A percentile compares a stretch with the other conserved stretches of the same genome.
phyloP scores from a whole-genome alignment of 2,888 invertebrate species.

The Drosophila kokeensis region DNA sequence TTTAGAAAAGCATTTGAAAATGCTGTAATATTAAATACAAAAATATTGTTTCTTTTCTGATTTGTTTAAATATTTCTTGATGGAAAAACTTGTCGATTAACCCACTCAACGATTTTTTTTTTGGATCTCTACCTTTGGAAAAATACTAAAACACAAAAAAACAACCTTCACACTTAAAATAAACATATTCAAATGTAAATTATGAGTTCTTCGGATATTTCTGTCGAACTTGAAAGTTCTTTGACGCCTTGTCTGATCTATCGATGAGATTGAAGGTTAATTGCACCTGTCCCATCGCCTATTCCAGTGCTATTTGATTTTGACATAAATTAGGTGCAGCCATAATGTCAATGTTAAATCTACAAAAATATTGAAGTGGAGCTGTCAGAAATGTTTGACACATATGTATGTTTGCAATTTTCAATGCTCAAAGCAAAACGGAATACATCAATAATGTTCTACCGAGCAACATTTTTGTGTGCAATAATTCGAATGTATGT shows the following conservation, averaged over 20 bases:
- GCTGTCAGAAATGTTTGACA: constrained; percentile 41
- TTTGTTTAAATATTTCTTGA: not conserved
- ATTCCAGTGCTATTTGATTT: constrained; percentile 63
- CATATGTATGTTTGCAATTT: constrained; percentile 24
- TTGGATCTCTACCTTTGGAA: constrained; percentile 23
- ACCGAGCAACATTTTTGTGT: constrained; percentile 28
- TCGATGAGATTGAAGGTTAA: constrained; percentile 60
- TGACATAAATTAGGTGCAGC: constrained; percentile 52
- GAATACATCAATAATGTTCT: constrained; percentile 59
- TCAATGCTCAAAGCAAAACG: constrained; percentile 40
- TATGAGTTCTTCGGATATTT: constrained; percentile 52
- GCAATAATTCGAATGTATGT: constrained; percentile 41
- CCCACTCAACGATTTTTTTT: constrained; percentile 27
- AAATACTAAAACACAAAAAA: constrained; percentile 17
- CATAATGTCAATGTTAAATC: constrained; percentile 52
- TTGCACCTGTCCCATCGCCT: constrained; percentile 64
- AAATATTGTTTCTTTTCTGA: not conserved
- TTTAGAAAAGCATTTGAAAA: not conserved
- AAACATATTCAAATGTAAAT: constrained; percentile 60
- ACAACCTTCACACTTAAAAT: constrained; percentile 60
- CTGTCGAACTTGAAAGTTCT: constrained; percentile 64
- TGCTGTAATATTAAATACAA: not conserved
- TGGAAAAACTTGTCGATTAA: constrained; percentile 39
- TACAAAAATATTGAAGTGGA: constrained; percentile 27
- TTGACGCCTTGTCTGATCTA: constrained; percentile 36